A percentile compares a stretch with the other conserved stretches of the same genome.
Evolutionary conservation across 2,113 vertebrate genomes (phyloP).

Genomic region (Hyaena hyaena): DNA sequence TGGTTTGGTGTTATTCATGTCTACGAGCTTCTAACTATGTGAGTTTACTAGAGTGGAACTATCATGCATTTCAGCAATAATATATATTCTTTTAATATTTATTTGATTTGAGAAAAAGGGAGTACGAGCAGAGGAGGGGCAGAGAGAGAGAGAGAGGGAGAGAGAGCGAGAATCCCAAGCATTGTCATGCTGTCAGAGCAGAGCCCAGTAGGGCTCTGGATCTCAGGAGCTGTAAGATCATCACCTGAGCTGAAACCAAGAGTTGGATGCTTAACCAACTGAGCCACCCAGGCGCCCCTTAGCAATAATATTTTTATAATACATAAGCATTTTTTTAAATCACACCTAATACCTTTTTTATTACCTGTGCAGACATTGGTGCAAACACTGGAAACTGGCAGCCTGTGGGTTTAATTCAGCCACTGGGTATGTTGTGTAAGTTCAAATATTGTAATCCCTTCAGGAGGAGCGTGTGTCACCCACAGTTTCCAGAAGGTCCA

Average conservation of each 20-base stretch:
- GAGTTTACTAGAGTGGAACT: neutral
- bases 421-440: neutral
- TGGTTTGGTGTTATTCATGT: neutral
- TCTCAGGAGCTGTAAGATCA: no score
- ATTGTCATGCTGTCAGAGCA: no score
- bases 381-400: neutral
- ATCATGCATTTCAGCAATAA: neutral
- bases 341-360: constrained; percentile 4
- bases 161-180: no score
- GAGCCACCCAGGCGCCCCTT: no score
- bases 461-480: neutral
- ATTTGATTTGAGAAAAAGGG: no score
- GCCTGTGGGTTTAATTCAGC: neutral
- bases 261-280: no score
- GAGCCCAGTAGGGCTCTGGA: no score
- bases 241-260: no score
- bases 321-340: neutral
- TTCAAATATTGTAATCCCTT: neutral
- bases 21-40: neutral
- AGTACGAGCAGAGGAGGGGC: no score
- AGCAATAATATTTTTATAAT: neutral
- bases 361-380: neutral
- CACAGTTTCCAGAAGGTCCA: neutral
- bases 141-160: no score
- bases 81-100: neutral